Conservation (phyloP, 1,140 invertebrate species). For the Anastrepha obliqua region DNA sequence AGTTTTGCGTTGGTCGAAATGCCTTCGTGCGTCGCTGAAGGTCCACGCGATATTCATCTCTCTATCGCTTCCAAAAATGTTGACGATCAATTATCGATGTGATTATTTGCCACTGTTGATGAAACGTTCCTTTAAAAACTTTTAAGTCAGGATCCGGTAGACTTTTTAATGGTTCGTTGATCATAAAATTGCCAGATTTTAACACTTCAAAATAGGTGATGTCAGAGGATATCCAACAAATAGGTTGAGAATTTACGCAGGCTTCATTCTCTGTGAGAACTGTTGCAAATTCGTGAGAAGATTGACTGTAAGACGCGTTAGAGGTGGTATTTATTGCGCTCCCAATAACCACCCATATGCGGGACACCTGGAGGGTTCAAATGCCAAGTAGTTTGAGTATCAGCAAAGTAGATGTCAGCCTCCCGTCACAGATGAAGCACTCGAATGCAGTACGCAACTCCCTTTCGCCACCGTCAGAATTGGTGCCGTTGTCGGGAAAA, state of each 20-base stretch:
- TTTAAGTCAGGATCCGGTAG: slow-evolving; percentile 12
- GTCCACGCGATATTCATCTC: too few relatives aligned
- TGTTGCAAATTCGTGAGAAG: slow-evolving; percentile 63
- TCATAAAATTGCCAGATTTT: slow-evolving; percentile 72
- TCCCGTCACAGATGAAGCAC: too few relatives aligned
- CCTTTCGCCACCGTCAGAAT: too few relatives aligned
- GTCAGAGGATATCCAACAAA: slow-evolving; percentile 63
- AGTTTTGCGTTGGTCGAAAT: too few relatives aligned
- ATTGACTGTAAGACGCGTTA: slow-evolving; percentile 62
- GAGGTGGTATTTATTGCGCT: slow-evolving; percentile 67
- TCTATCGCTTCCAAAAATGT: too few relatives aligned
- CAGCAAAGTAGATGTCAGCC: too few relatives aligned
- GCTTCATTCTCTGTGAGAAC: slow-evolving; percentile 61
- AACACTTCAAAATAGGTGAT: slow-evolving; percentile 61
- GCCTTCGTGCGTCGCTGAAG: too few relatives aligned
- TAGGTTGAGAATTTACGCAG: slow-evolving; percentile 66
- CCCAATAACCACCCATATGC: slow-evolving; percentile 72
- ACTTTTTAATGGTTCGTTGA: slow-evolving; percentile 64
- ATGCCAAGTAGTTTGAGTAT: slow-evolving; percentile 55
- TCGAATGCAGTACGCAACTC: too few relatives aligned
- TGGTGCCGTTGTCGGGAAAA: too few relatives aligned
- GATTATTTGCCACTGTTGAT: too few relatives aligned
- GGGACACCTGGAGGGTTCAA: slow-evolving; percentile 58
- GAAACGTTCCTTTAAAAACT: too few relatives aligned
- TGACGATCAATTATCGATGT: too few relatives aligned